Evolutionary conservation across 2,888 invertebrate species (phyloP), one percentile per base, ranked within the genome.

Genomic region (Eudemis profundana): DNA sequence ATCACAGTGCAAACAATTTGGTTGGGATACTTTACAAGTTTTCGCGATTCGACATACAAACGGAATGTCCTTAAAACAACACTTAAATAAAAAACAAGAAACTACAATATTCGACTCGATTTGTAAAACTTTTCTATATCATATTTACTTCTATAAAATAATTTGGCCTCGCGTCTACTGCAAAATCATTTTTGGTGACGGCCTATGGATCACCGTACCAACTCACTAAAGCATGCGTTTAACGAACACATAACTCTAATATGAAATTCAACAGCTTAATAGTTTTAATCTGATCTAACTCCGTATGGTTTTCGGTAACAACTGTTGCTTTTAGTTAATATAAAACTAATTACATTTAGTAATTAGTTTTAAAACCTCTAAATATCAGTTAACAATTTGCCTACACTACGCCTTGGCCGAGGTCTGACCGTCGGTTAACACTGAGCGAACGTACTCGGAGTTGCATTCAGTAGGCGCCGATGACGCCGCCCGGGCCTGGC

Each of bases 401-500:
- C 23, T 17, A 27, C 27, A 7, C 42, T 29, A 29, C 15, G 38
- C 17, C 8, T 29, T 1, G 50, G 33, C 40, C 38, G 54, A 14
- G 19, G 53, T 23, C 17, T 23, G 42, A 12, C 1, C 4, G 10
- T 1, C 12, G 21, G 7, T 29, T 2, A 7, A 29, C 7, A 29
- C 3, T 7, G 8, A 7, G 33, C 0, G 15, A n/a, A 17, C 19
- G 23, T 59, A 33, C 7, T 14, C 42, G 27, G 17, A 3, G 29
- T 23, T 50, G 8, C 3, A 76, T 69, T 84, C 83, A 88, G 69
- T 84, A 76, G 46, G 79, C 78, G 78, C 85, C 82, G 69, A 97
- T 93, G 66, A 99, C 96, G 14, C 99, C 99, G 29, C 99, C 99
- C 1, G 97, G 96, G 17, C 98, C 98, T 3, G 99, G 98, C 61